Percentiles rank a stretch among this genome's conserved stretches.
These are phyloP conservation scores for Xanthorhoe spadicearia DNA, from an alignment of 2,888 invertebrate species.

Conservation along the genomic window DNA sequence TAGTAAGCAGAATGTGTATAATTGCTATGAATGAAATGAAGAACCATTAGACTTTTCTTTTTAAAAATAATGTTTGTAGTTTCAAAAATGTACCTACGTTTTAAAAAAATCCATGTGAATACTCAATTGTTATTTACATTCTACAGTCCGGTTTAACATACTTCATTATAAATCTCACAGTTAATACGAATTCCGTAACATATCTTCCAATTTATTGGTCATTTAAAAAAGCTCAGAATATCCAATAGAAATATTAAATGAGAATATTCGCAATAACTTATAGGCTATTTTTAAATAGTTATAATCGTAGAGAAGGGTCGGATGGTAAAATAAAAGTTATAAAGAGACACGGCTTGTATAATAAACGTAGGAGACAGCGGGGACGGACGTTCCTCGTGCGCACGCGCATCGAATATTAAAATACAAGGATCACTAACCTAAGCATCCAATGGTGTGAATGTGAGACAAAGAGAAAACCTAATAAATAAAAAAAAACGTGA, in stretches of 20 bases:
- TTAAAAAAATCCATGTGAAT: neutral
- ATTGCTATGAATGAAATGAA: too few relatives aligned
- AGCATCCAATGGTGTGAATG: conserved; percentile 25
- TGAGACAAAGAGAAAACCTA: conserved; percentile 22
- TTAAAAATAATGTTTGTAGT: too few relatives aligned
- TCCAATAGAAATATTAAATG: neutral
- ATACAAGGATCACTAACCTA: conserved; percentile 68
- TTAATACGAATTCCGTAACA: neutral
- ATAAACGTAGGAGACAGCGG: conserved; percentile 18
- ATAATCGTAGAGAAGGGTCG: neutral
- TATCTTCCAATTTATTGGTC: neutral
- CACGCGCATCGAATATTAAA: conserved; percentile 67
- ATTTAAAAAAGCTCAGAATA: neutral
- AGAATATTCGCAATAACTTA: conserved; percentile 1
- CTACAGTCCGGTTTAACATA: neutral
- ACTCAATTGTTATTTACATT: neutral
- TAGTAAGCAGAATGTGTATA: too few relatives aligned
- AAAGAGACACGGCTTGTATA: neutral
- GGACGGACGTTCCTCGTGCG: conserved; percentile 40
- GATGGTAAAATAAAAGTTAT: neutral
- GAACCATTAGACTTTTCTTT: too few relatives aligned
- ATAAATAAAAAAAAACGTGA: neutral
- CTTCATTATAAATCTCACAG: neutral
- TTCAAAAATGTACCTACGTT: too few relatives aligned
- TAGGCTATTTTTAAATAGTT: neutral